Conservation (phyloP, 2,113 vertebrate species). For the Cyrtonyx montezumae region DNA sequence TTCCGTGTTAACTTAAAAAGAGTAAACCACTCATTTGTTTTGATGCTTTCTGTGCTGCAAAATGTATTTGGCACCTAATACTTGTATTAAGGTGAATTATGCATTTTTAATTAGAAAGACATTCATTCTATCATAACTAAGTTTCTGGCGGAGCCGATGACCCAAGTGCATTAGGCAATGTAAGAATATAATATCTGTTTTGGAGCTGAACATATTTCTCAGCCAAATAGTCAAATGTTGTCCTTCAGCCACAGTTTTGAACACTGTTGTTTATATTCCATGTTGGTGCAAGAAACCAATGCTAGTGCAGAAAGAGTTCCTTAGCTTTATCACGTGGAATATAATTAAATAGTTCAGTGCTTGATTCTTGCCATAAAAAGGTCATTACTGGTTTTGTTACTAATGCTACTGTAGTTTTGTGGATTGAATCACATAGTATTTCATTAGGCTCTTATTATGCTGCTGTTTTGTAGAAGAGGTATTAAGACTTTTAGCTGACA, state of each 20-base stretch:
- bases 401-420: neutral
- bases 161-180: neutral
- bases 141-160: neutral
- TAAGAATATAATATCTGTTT: neutral
- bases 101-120: neutral
- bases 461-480: neutral
- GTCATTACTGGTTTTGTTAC: neutral
- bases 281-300: neutral
- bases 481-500: neutral
- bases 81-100: neutral
- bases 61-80: neutral
- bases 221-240: neutral
- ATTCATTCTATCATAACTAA: neutral
- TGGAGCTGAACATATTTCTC: neutral
- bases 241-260: neutral
- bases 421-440: neutral
- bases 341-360: neutral
- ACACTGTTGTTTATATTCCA: neutral
- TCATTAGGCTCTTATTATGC: neutral
- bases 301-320: neutral
- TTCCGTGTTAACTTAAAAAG: neutral
- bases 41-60: neutral
- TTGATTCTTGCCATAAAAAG: neutral
- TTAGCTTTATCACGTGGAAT: neutral
- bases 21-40: neutral